phyloP scores from a whole-genome alignment of 2,113 vertebrate species.

The Ptilonorhynchus violaceus region DNA sequence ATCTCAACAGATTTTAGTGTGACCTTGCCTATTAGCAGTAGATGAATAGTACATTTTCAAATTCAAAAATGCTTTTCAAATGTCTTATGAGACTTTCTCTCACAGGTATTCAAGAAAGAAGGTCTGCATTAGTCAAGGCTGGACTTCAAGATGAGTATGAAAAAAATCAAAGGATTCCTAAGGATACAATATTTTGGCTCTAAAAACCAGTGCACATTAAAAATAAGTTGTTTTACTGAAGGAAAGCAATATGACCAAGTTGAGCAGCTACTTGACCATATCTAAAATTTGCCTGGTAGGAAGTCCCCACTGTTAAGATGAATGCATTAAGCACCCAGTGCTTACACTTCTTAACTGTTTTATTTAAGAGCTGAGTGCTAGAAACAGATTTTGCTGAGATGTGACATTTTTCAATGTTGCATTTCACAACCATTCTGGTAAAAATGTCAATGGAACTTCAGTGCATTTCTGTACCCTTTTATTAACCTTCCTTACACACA shows the following conservation, averaged over 20 bases:
- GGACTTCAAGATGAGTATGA: not conserved
- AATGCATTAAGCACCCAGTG: not conserved
- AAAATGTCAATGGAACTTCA: not conserved
- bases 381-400: not conserved
- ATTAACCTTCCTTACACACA: not conserved
- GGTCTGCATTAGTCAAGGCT: not conserved
- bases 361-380: not conserved
- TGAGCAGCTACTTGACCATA: not conserved
- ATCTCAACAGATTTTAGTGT: not conserved
- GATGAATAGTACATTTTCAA: not conserved
- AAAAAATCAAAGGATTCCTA: not conserved
- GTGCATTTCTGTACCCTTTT: not conserved
- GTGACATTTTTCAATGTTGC: not conserved
- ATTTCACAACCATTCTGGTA: not conserved
- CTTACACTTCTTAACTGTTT: not conserved
- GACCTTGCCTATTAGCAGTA: not conserved
- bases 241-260: not conserved
- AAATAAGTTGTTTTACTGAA: not conserved
- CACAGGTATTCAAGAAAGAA: slow-evolving; percentile 47
- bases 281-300: not conserved
- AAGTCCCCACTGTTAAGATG: not conserved
- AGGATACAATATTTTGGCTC: not conserved
- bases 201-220: not conserved
- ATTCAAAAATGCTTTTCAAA: not conserved
- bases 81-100: slow-evolving; percentile 23